Evolutionary conservation across 1,140 invertebrate genomes (phyloP).

Genomic region (Ips nitidus): DNA sequence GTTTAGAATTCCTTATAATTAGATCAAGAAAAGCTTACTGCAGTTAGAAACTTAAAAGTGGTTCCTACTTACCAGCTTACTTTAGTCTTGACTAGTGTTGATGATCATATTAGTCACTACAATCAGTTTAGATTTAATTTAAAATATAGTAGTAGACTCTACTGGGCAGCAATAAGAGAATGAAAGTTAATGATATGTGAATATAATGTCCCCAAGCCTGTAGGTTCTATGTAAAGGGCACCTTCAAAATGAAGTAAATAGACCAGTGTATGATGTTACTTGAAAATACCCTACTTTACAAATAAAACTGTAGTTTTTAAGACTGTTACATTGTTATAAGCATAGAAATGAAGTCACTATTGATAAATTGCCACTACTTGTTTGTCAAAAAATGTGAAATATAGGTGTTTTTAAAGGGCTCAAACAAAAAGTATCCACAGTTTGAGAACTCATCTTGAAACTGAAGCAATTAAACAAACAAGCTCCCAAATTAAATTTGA

Average conservation of each 20-base stretch:
- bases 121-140: too few relatives aligned
- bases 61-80: too few relatives aligned
- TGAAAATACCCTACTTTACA: neutral
- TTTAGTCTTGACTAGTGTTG: too few relatives aligned
- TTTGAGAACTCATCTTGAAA: slow-evolving; percentile 44
- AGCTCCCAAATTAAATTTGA: slow-evolving; percentile 35
- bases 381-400: slow-evolving; percentile 29
- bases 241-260: neutral
- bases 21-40: too few relatives aligned
- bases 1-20: too few relatives aligned
- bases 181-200: neutral
- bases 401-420: slow-evolving; percentile 50
- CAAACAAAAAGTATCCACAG: slow-evolving; percentile 40
- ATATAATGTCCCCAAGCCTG: neutral
- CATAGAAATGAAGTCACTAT: slow-evolving; percentile 41
- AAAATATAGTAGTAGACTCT: too few relatives aligned
- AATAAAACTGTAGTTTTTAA: slow-evolving; percentile 3
- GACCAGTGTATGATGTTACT: too few relatives aligned
- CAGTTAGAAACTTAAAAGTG: too few relatives aligned
- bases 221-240: neutral
- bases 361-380: slow-evolving; percentile 23
- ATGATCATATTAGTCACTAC: too few relatives aligned
- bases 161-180: too few relatives aligned
- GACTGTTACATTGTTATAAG: slow-evolving; percentile 13
- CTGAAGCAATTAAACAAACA: slow-evolving; percentile 43